Evolutionary conservation across 2,797 vertebrate species (phyloP).

Genomic region (Tokudaia tokunoshimensis): DNA sequence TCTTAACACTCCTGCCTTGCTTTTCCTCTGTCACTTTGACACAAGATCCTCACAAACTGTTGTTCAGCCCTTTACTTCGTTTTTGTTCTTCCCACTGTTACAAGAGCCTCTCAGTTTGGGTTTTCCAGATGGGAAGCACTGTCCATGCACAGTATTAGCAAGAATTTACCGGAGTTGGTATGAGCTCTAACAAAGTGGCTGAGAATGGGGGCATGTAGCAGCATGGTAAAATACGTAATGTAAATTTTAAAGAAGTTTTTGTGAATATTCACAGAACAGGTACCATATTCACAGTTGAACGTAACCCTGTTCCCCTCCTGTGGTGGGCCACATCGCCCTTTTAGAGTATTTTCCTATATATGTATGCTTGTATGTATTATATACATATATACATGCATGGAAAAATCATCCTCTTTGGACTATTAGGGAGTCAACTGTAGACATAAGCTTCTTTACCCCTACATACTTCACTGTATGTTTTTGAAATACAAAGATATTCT

Average conservation of each 20-base stretch:
- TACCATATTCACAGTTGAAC: not conserved
- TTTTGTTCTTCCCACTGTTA: not conserved
- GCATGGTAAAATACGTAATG: not conserved
- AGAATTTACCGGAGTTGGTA: not conserved
- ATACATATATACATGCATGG: not conserved
- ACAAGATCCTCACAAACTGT: not conserved
- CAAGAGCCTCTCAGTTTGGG: not conserved
- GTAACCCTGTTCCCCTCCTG: not conserved
- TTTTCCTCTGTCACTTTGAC: not conserved
- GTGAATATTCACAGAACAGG: not conserved
- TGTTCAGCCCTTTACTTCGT: not conserved
- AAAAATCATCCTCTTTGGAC: slow-evolving; percentile 14
- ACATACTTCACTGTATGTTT: slow-evolving; percentile 35
- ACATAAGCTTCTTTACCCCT: slow-evolving; percentile 42
- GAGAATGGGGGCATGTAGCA: not conserved
- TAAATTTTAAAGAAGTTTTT: not conserved
- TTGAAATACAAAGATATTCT: slow-evolving; percentile 51
- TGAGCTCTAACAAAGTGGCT: not conserved
- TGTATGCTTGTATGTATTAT: not conserved
- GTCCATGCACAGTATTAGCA: not conserved
- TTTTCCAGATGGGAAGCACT: not conserved
- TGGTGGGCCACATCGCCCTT: not conserved
- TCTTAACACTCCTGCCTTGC: not conserved
- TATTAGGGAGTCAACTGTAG: not conserved
- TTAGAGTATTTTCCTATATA: not conserved